Percentiles rank a stretch among this genome's conserved stretches.
These are phyloP conservation scores for Dryobotodes eremita DNA, from an alignment of 2,888 invertebrate genomes.

Conservation along the genomic window DNA sequence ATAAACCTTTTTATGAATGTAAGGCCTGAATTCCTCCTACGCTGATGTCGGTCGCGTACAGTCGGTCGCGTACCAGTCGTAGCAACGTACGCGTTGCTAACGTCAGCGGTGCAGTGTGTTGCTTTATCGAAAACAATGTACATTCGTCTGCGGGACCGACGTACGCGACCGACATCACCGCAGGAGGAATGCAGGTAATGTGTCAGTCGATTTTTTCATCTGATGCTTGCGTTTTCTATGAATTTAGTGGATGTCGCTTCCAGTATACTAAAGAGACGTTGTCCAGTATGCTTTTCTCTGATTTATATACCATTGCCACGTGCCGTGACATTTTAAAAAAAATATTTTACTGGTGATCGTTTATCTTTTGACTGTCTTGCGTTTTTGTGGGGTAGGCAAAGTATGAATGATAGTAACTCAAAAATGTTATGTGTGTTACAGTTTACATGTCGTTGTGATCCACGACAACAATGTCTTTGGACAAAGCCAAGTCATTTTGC, in stretches of 20 bases:
- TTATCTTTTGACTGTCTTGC: slow-evolving; percentile 18
- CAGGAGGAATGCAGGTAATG: neutral
- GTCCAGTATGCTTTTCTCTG: slow-evolving; percentile 47
- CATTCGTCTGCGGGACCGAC: no score
- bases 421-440: neutral
- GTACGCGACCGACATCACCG: no score
- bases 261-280: slow-evolving; percentile 8
- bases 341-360: slow-evolving; percentile 46
- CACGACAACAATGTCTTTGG: neutral
- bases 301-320: slow-evolving; percentile 68
- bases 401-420: neutral
- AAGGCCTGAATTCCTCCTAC: neutral
- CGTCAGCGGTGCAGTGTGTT: no score
- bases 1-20: neutral
- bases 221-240: neutral
- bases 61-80: no score
- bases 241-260: slow-evolving; percentile 30
- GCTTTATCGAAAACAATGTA: no score
- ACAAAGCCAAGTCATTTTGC: neutral
- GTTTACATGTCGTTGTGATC: neutral
- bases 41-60: no score
- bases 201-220: neutral
- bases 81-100: no score
- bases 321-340: slow-evolving; percentile 61
- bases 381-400: neutral